Evolutionary conservation across 2,113 vertebrate species (phyloP).

Genomic region (Malurus cyaneus): DNA sequence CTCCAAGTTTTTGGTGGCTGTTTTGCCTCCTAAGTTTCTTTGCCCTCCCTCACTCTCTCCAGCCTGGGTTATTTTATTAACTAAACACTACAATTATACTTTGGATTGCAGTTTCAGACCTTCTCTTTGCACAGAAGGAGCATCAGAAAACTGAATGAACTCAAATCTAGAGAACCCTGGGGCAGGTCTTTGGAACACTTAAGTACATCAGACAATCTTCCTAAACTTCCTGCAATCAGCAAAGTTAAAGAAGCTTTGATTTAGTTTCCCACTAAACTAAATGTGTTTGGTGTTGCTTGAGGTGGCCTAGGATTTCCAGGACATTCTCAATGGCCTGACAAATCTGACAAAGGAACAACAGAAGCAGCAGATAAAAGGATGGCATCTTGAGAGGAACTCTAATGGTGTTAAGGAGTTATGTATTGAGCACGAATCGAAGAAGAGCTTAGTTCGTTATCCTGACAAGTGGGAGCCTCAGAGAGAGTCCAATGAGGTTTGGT

Average conservation of each 20-base stretch:
- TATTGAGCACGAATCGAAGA: neutral
- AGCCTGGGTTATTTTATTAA: neutral
- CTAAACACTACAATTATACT: neutral
- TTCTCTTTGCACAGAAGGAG: neutral
- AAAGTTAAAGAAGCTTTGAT: neutral
- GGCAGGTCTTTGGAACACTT: neutral
- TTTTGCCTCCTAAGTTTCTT: neutral
- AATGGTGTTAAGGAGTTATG: neutral
- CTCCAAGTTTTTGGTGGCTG: neutral
- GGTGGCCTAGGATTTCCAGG: neutral
- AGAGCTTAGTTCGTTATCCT: neutral
- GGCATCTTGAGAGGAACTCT: neutral
- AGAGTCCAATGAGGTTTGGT: neutral
- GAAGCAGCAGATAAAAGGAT: neutral
- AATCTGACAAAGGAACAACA: neutral
- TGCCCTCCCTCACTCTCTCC: neutral
- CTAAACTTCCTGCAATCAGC: neutral
- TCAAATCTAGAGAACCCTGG: neutral
- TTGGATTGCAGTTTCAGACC: neutral
- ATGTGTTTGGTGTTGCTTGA: neutral
- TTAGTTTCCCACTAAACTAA: neutral
- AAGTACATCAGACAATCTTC: neutral
- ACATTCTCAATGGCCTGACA: neutral
- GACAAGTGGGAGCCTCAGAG: neutral
- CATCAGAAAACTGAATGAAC: neutral